Base-by-base conservation (phyloP, 2,797 vertebrate genomes). In the Ceryle rudis region DNA sequence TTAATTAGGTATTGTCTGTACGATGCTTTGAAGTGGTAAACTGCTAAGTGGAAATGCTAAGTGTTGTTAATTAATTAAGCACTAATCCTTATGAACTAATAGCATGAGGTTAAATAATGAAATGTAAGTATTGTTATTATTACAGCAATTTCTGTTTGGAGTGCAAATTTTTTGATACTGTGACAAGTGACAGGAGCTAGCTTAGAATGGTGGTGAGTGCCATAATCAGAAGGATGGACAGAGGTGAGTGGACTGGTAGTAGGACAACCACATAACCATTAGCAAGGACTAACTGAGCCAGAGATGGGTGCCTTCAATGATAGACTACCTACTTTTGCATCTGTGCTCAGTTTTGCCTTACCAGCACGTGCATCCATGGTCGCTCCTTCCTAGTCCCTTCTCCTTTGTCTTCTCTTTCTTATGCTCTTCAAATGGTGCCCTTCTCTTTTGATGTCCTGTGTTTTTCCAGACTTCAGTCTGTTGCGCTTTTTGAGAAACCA, bases 11-110 rank as follows among this genome's bases (percentile, higher is more conserved):
- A 95, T 78, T 83, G 77, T 94, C 7, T 61, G 88, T 91, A 85
- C 0, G 29, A 69, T 26, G 77, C 90, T 96, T 96, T 97, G 94
- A 97, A 96, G 95, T 96, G 92, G 90, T 90, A 94, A 95, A 95
- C 83, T 66, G 61, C 88, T 96, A 80, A 96, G 95, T 96, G 94
- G 94, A 94, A 97, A 92, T 74, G 67, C 92, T 95, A 95, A 95
- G 95, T 97, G 95, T 94, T 96, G 82, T 81, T 97, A 97, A 96
- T 95, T 97, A 97, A 97, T 97, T 97, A 95, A 91, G 85, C 92
- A 60, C 73, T 94, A 96, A 94, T 79, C 55, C 61, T 97, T 92
- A 74, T 83, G 92, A 92, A 94, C 41, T 5, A 97, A 96, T 95
- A 95, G 81, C 94, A 92, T 94, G 95, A 97, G 92, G 94, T 93